phyloP scores from a whole-genome alignment of 2,113 vertebrate genomes.

The Dicrurus megarhynchus region DNA sequence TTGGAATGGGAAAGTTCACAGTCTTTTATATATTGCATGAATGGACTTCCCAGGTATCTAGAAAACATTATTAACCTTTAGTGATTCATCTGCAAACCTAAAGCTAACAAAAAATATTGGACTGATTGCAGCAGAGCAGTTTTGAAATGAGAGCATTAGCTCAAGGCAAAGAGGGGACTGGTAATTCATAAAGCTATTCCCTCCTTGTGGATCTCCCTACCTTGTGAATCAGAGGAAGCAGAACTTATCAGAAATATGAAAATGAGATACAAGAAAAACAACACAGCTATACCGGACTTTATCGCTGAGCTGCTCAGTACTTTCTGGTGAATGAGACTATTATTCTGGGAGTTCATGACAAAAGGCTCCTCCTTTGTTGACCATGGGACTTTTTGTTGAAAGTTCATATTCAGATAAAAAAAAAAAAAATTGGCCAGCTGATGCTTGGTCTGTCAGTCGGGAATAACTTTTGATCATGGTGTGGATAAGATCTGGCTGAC shows the following conservation, averaged over 20 bases:
- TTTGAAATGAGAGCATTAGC: background rate
- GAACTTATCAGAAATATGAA: background rate
- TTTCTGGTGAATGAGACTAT: background rate
- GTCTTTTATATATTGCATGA: background rate
- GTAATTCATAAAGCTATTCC: background rate
- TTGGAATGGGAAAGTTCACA: background rate
- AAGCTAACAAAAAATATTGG: background rate
- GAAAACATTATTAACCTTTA: background rate
- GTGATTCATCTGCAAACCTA: background rate
- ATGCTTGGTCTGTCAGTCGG: background rate
- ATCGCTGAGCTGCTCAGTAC: background rate
- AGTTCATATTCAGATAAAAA: background rate
- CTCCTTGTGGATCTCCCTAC: background rate
- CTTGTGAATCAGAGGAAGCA: background rate
- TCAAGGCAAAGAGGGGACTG: background rate
- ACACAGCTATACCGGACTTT: background rate
- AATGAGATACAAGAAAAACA: constrained; percentile 17
- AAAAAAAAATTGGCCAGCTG: background rate
- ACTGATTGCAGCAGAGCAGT: background rate
- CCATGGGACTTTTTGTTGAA: background rate
- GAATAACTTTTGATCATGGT: constrained; percentile 19
- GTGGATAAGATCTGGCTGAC: constrained; percentile 8
- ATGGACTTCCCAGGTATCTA: background rate
- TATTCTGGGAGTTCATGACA: constrained; percentile 12
- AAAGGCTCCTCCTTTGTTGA: constrained; percentile 21